Base-by-base conservation (phyloP, 2,797 vertebrate species). In the Micrastur ruficollis region DNA sequence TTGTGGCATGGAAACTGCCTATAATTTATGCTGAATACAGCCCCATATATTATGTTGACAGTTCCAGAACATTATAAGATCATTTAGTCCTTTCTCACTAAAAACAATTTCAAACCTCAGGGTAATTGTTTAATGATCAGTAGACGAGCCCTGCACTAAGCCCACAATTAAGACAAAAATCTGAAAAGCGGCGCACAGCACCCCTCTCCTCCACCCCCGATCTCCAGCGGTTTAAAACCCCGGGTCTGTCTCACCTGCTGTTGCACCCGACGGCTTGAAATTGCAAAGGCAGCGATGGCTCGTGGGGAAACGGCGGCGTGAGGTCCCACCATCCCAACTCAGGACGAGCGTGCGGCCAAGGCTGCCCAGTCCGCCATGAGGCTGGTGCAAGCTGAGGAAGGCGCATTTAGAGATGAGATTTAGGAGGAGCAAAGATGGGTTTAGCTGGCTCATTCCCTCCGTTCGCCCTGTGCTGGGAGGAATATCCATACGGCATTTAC, bases 1-100 rank as follows among this genome's bases (percentile, higher is more conserved):
- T 79, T 93, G 97, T 94, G 97, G 96, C 90, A 53, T 20, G 79
- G 88, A 95, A 97, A 95, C 82, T 93, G 93, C 86, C 80, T 89
- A 25, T 89, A 96, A 97, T 97, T 96, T 97, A 74, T 90, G 84
- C 93, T 92, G 90, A 90, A 50, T 27, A 12, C 68, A 76, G 79
- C 50, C 22, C 81, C 46, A 31, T 91, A 52, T 29, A 81, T 96
- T 83, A 90, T 44, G 68, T 18, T 96, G 95, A 93, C 89, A 81
- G 81, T 68, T 94, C 86, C 89, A 91, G 86, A 89, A 71, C 46
- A n/a, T 86, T 94, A 55, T 70, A 88, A 90, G 65, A 67, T 71
- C 59, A 23, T 80, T 94, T 79, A 92, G 65, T 58, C 56, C 74
- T 71, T 92, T 82, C 90, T 86, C 52, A 27, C 58, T 74, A 63